A percentile compares a stretch with the other conserved stretches of the same genome.
Conservation (phyloP, 2,888 invertebrate genomes). For the Meteorus cinctellus region DNA sequence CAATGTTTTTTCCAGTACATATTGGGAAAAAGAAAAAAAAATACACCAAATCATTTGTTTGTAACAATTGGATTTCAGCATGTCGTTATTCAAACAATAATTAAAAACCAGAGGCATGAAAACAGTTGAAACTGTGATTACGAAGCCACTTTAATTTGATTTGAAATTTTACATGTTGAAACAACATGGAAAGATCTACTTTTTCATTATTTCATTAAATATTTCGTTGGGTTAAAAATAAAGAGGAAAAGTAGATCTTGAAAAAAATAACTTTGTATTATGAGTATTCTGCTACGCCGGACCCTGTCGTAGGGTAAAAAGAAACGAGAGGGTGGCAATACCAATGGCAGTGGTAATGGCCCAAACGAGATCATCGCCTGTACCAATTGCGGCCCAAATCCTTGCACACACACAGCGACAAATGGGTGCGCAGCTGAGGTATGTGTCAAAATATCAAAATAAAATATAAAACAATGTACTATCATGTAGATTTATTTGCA, state of each 20-base stretch:
- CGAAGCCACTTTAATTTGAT: too few species aligned
- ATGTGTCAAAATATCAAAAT: conserved; percentile 61
- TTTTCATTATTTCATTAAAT: too few species aligned
- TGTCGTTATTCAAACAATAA: background rate
- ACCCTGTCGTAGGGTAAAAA: conserved; percentile 84
- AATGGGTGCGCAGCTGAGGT: conserved; percentile 93
- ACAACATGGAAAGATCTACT: too few species aligned
- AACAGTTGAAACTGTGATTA: background rate
- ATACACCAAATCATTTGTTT: background rate
- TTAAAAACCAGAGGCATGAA: background rate
- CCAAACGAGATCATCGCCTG: conserved; percentile 90
- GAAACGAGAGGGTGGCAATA: conserved; percentile 81
- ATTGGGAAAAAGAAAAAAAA: background rate
- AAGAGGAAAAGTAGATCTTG: conserved; percentile 22
- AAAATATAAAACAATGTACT: too few species aligned
- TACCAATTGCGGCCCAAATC: conserved; percentile 86
- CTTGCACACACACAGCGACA: conserved; percentile 89
- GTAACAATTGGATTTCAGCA: background rate
- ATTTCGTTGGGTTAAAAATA: background rate
- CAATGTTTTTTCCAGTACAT: conserved; percentile 8
- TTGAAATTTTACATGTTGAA: too few species aligned
- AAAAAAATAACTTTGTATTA: conserved; percentile 48
- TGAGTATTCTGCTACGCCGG: conserved; percentile 67
- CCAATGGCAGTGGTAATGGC: conserved; percentile 73
- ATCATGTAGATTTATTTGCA: background rate